These are phyloP conservation scores for Choreutis nemorana DNA, from an alignment of 2,888 invertebrate species.

Conservation along the genomic window DNA sequence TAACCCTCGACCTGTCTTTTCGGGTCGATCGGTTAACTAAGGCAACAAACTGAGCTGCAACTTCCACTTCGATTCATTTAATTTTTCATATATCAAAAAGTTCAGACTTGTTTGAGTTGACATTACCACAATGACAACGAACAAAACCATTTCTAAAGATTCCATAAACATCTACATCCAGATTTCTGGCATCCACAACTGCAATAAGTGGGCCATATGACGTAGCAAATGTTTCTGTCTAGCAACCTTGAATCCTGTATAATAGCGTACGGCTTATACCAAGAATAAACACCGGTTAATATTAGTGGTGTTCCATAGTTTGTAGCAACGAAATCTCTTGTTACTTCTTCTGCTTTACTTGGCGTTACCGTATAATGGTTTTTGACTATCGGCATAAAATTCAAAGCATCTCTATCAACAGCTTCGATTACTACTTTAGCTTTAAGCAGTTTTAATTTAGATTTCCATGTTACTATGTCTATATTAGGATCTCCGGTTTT, in stretches of 20 bases:
- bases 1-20: too few species aligned
- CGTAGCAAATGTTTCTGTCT: constrained; percentile 6
- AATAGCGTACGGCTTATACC: constrained; percentile 4
- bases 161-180: constrained; percentile 1
- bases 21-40: too few species aligned
- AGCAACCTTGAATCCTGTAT: constrained; percentile 5
- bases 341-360: background rate
- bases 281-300: constrained; percentile 1
- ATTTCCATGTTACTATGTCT: constrained; percentile 9
- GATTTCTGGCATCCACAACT: constrained; percentile 4
- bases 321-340: background rate
- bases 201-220: constrained; percentile 12
- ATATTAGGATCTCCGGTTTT: constrained; percentile 10
- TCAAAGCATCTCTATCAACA: background rate
- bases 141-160: background rate
- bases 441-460: constrained; percentile 8
- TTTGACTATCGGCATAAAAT: constrained; percentile 1
- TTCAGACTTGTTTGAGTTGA: too few species aligned
- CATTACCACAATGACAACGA: too few species aligned
- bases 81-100: too few species aligned
- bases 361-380: background rate
- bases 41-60: too few species aligned
- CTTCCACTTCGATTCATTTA: too few species aligned
- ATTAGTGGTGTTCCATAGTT: background rate
- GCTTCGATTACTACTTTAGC: constrained; percentile 8